These are phyloP conservation scores for Rhinopomastus cyanomelas DNA, from an alignment of 2,113 vertebrate species.

Conservation along the genomic window DNA sequence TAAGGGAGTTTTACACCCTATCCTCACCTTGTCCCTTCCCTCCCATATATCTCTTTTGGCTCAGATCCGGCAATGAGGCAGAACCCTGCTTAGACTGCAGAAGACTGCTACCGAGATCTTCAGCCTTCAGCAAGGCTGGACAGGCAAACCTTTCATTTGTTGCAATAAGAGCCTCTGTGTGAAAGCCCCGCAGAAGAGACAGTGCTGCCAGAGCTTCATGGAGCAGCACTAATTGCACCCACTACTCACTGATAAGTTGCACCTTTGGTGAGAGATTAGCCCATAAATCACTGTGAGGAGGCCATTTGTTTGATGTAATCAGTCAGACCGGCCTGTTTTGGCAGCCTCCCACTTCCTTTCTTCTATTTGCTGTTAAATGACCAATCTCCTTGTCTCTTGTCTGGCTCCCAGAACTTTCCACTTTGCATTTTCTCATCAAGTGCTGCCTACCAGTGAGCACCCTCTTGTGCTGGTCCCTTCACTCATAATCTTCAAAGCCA, in stretches of 20 bases:
- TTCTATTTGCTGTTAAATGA: background rate
- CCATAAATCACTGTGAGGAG: constrained; percentile 29
- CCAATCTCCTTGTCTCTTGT: background rate
- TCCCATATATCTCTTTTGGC: background rate
- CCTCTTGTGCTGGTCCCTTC: background rate
- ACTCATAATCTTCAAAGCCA: background rate
- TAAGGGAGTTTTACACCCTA: background rate
- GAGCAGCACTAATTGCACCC: constrained; percentile 10
- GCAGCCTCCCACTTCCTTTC: background rate
- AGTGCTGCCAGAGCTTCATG: background rate
- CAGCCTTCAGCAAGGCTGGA: background rate
- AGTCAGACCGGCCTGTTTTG: background rate
- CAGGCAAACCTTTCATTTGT: background rate
- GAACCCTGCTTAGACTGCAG: background rate
- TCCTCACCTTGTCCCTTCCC: background rate
- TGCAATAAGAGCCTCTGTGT: background rate
- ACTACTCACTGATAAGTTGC: background rate
- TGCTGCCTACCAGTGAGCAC: background rate
- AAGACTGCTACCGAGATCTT: background rate
- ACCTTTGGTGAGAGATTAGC: constrained; percentile 3
- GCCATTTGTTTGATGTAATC: constrained; percentile 7
- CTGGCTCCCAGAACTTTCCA: background rate
- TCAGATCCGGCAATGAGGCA: background rate
- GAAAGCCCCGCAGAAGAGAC: background rate
- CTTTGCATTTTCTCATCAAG: background rate